Base-by-base conservation (phyloP, 2,888 invertebrate species). In the Cenopis cana region DNA sequence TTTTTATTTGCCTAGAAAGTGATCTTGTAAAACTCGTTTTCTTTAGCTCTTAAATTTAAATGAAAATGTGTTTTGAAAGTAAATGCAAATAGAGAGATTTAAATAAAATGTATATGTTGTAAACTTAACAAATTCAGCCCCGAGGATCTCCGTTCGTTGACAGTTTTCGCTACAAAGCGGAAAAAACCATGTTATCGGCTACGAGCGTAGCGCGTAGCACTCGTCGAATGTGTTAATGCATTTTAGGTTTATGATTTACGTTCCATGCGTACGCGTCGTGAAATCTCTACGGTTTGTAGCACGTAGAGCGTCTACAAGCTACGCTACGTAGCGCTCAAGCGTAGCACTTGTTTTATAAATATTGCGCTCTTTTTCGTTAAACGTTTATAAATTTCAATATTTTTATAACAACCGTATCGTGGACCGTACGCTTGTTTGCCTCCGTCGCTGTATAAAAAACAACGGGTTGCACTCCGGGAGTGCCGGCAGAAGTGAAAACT, bases 241-340 rank as follows among this genome's bases (percentile, higher is more conserved):
- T 14, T n/a, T 29, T 46, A 24, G n/a, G 11, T 49, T 10, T 12
- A 9, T 18, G 1, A 49, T 56, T 50, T 69, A 57, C 33, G 8
- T 14, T 57, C 24, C 36, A 57, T 29, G 41, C 50, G 50, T 62
- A 55, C 36, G 55, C 20, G n/a, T 18, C 29, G 46, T 33, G 5
- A 33, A 33, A 33, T 8, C 33, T 8, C 56, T 68, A 41, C 41
- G 17, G 46, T 12, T 64, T 29, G 62, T 69, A 56, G 50, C 41
- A 46, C 50, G 57, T 52, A 64, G 64, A 52, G 12, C 33, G 36
- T 49, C 55, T 62, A 62, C 68, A 17, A 17, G 14, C 85, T 72
- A 73, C 74, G 14, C 85, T 72, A 73, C 74, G 78, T 77, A 79
- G 78, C 75, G 74, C 76, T 73, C 33, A 1, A 69, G 64, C 68